phyloP scores from a whole-genome alignment of 1,140 invertebrate species.

The Saccostrea glomerata region DNA sequence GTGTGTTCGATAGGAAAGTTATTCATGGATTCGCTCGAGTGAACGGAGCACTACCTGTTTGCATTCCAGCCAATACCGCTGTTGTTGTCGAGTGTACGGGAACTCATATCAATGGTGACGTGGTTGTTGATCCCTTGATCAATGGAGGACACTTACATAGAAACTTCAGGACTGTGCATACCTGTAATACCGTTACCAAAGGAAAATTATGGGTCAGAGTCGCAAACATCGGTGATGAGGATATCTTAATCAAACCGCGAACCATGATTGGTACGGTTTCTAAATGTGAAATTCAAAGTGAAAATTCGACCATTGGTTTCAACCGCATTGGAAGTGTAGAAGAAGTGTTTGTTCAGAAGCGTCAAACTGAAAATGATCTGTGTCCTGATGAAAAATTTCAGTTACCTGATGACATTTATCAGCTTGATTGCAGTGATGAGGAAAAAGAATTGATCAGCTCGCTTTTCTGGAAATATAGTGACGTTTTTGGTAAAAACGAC shows the following conservation, averaged over 20 bases:
- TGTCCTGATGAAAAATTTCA: neutral
- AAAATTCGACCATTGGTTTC: neutral
- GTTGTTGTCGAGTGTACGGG: neutral
- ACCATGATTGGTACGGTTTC: neutral
- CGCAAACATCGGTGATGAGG: constrained; percentile 28
- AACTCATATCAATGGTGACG: constrained; percentile 10
- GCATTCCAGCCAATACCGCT: constrained; percentile 31
- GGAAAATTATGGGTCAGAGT: neutral
- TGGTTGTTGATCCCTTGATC: constrained; percentile 32
- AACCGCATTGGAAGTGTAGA: neutral
- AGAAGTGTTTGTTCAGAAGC: constrained; percentile 21
- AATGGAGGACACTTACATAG: constrained; percentile 38
- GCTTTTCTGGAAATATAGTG: constrained; percentile 6
- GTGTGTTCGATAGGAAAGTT: neutral
- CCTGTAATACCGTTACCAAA: neutral
- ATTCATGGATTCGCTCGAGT: constrained; percentile 36
- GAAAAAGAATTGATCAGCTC: neutral
- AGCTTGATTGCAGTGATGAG: constrained; percentile 12
- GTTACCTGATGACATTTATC: neutral
- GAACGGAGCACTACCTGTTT: neutral
- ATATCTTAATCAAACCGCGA: constrained; percentile 22
- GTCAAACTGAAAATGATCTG: neutral
- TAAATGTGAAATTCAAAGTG: neutral
- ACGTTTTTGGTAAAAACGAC: constrained; percentile 16
- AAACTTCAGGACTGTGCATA: neutral